Evolutionary conservation across 37 sponge, comb jelly and placozoan genomes (phyloP).

Genomic region (Haliclona indistincta): DNA sequence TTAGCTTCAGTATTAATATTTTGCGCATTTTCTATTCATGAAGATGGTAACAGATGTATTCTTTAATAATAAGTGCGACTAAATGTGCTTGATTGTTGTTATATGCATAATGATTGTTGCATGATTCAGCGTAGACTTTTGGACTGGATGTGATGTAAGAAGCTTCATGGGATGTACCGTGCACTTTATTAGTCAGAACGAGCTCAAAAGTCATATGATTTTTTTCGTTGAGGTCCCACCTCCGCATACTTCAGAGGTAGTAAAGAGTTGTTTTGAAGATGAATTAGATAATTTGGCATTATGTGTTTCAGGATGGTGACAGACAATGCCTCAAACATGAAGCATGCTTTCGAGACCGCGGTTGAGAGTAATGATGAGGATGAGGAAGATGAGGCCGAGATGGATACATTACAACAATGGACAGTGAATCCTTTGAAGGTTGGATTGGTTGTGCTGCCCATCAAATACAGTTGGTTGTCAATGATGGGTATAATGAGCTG

Average conservation of each 20-base stretch:
- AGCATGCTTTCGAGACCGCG: neutral
- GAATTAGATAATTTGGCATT: conserved; percentile 9
- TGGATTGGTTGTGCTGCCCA: conserved; percentile 21
- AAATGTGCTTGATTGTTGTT: too few species aligned
- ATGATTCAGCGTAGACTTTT: neutral
- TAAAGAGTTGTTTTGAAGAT: conserved; percentile 1
- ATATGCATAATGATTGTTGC: too few species aligned
- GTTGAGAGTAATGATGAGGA: neutral
- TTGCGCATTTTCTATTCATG: too few species aligned
- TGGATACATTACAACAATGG: neutral
- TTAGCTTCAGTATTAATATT: too few species aligned
- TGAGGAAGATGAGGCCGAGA: neutral
- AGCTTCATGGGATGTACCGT: conserved; percentile 1
- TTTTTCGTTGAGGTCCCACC: conserved; percentile 4
- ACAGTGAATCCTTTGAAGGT: neutral
- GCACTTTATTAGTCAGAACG: neutral
- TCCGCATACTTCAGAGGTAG: neutral
- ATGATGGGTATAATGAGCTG: conserved; percentile 21
- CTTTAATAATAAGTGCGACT: too few species aligned
- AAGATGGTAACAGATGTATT: too few species aligned
- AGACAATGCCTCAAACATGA: conserved; percentile 35
- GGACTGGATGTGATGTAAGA: conserved; percentile 1
- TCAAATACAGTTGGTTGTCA: conserved; percentile 12
- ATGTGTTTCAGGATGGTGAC: conserved; percentile 15
- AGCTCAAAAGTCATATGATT: conserved; percentile 1